phyloP scores from a whole-genome alignment of 2,888 invertebrate species.

The Neoascia interrupta region DNA sequence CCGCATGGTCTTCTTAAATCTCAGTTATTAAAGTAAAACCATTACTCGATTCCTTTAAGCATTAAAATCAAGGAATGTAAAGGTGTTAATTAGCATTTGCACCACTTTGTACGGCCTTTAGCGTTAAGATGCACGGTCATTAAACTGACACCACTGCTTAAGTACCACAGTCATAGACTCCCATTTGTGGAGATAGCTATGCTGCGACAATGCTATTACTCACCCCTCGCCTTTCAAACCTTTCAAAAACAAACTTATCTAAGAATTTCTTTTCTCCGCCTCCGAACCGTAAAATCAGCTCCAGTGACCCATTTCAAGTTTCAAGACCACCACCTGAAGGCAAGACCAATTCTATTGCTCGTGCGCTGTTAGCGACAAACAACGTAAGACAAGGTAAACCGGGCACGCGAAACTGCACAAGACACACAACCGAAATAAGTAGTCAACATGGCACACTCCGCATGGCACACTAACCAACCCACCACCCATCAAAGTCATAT shows the following conservation, averaged over 20 bases:
- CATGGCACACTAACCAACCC: conserved; percentile 60
- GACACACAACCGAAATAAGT: conserved; percentile 36
- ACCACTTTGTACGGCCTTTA: no score
- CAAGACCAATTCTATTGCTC: conserved; percentile 49
- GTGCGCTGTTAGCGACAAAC: no score
- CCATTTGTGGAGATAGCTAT: not conserved
- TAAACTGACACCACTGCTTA: no score
- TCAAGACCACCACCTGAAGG: conserved; percentile 47
- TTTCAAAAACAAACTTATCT: no score
- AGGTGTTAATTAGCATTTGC: no score
- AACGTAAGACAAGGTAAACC: conserved; percentile 68
- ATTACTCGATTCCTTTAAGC: no score
- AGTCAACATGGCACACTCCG: conserved; percentile 62
- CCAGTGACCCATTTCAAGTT: conserved; percentile 67
- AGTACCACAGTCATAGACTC: no score
- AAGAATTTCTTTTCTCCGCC: conserved; percentile 60
- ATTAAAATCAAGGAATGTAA: no score
- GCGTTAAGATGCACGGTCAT: no score
- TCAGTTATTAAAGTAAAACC: no score
- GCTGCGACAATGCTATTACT: conserved; percentile 30
- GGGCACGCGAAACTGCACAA: conserved; percentile 61
- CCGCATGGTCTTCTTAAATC: no score
- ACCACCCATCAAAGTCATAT: conserved; percentile 46
- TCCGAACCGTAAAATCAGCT: conserved; percentile 68
- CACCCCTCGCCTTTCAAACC: conserved; percentile 38